Conservation (phyloP, 1,140 invertebrate genomes). For the Cydia pomonella region DNA sequence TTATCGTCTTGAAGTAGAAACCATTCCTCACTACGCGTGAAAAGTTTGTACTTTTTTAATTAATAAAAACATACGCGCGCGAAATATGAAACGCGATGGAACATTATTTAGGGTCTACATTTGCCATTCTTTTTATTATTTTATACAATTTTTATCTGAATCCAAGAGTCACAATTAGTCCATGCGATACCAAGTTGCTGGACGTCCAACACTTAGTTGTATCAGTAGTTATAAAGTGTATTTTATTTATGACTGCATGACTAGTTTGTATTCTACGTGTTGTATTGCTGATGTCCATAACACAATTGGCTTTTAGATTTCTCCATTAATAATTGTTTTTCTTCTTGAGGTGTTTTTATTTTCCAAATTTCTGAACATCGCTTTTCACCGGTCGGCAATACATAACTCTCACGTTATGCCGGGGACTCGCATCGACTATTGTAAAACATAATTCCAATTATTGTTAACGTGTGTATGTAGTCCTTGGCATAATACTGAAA, state of each 20-base stretch:
- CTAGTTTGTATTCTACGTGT: conserved; percentile 41
- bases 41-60: not conserved
- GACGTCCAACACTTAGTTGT: conserved; percentile 23
- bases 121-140: conserved; percentile 14
- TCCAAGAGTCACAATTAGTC: conserved; percentile 25
- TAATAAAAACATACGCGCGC: not conserved
- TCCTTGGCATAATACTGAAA: conserved; percentile 2
- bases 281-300: conserved; percentile 66
- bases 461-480: conserved; percentile 2
- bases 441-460: not conserved
- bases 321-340: conserved; percentile 37
- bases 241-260: conserved; percentile 38
- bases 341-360: conserved; percentile 37
- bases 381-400: conserved; percentile 50
- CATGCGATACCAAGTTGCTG: not conserved
- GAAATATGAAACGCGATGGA: not conserved
- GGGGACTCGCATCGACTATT: conserved; percentile 33
- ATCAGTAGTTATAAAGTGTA: conserved; percentile 24
- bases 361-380: conserved; percentile 59
- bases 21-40: conserved; percentile 7
- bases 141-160: conserved; percentile 24
- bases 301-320: conserved; percentile 59
- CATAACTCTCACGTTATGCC: conserved; percentile 36
- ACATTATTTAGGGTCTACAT: not conserved
- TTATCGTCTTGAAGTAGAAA: conserved; percentile 11